Conservation (phyloP, 2,797 vertebrate genomes). For the Cossypha niveicapilla region DNA sequence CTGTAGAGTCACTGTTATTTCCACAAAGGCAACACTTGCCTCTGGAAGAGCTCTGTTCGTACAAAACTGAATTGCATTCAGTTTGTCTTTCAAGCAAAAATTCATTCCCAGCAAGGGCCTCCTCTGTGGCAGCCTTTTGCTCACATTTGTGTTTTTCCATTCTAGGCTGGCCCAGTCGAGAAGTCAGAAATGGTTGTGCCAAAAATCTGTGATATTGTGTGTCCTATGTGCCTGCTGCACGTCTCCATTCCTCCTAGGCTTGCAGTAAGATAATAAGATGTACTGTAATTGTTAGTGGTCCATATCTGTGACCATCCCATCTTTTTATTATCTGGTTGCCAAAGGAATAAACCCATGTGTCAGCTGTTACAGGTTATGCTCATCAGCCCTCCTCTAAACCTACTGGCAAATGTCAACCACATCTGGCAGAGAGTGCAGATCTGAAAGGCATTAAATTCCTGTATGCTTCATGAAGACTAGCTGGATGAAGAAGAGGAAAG, state of each 20-base stretch:
- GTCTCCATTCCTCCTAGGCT: not conserved
- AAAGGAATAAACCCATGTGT: not conserved
- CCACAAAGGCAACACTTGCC: constrained; percentile 13
- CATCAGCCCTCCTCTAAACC: not conserved
- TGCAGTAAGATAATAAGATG: not conserved
- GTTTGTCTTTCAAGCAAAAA: constrained; percentile 13
- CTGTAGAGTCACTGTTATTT: constrained; percentile 23
- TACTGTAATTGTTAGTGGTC: not conserved
- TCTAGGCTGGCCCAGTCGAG: not conserved
- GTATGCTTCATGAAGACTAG: not conserved
- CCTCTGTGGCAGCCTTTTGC: not conserved
- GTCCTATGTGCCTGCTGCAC: not conserved
- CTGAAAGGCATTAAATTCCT: not conserved
- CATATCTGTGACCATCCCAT: not conserved
- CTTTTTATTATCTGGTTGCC: not conserved
- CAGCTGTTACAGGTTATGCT: not conserved
- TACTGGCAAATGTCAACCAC: not conserved
- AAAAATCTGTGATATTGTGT: not conserved
- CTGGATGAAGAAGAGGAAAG: not conserved
- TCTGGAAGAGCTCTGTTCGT: not conserved
- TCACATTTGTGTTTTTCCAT: not conserved
- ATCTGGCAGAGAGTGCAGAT: not conserved
- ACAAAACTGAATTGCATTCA: constrained; percentile 9
- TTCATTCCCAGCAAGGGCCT: not conserved
- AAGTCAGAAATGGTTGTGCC: not conserved